Evolutionary conservation across 2,113 vertebrate species (phyloP), one percentile per base, ranked within the genome.

Genomic region (Hemiscyllium ocellatum): DNA sequence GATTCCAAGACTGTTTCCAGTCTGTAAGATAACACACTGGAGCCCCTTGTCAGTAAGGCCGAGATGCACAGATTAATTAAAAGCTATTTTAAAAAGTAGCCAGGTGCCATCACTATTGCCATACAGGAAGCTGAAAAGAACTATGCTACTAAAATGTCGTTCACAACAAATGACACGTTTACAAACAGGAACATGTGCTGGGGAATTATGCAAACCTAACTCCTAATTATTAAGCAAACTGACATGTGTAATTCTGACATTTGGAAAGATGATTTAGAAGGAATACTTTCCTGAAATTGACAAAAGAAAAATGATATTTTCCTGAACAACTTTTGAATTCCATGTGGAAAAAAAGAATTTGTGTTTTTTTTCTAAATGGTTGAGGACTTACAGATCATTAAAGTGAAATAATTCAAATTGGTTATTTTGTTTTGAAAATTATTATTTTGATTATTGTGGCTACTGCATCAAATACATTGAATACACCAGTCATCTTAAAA

Each of bases 401-500:
- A 93, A 93, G 89, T 37, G 65, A 93, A 37, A 93, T 66, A 37
- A 66, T 66, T 22, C 61, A n/a, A 37, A 1, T 89, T 12, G 20
- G 19, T 87, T 87, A 1, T 13, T 66, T 89, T 91, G 17, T 19
- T 93, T 91, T 66, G 6, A 33, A 90, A 29, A 61, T 61, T 61
- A 52, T 33, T 12, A 61, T 61, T 13, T 33, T 61, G 86, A 90
- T 61, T 61, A 61, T 6, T 33, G 52, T 90, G 87, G 26, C 61
- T 61, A 56, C 47, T 52, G 20, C 50, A 12, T 52, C 13, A 52
- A 29, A 52, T 52, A n/a, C 33, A 93, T 37, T 91, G 29, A 91
- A 33, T n/a, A 5, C 26, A n/a, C 56, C 56, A 65, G 89, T 93
- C n/a, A n/a, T 93, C n/a, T 93, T 93, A 93, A 93, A 91, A 93